phyloP scores from a whole-genome alignment of 2,797 vertebrate species.

The Anisognathus igniventris region DNA sequence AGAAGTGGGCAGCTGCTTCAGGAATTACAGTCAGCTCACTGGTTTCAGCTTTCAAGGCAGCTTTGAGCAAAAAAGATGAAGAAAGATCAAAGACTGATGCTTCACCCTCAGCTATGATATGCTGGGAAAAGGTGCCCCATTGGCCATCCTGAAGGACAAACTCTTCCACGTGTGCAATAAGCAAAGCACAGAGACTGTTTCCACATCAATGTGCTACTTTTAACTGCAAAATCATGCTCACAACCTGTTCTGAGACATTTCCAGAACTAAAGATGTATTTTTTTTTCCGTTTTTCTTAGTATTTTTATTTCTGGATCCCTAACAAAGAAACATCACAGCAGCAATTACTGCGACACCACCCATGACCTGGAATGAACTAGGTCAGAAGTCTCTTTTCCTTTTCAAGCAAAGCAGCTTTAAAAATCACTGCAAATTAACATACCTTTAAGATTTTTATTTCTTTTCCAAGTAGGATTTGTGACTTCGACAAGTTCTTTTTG shows the following conservation, averaged over 20 bases:
- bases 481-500: slow-evolving; percentile 90
- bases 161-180: background rate
- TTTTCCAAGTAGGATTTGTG: slow-evolving; percentile 90
- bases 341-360: background rate
- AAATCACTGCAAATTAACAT: slow-evolving; percentile 40
- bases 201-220: background rate
- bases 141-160: background rate
- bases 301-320: background rate
- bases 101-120: background rate
- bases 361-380: slow-evolving; percentile 22
- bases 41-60: background rate
- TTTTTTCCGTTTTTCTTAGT: background rate
- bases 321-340: background rate
- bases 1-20: background rate
- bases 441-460: slow-evolving; percentile 90
- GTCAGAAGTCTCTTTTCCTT: slow-evolving; percentile 29
- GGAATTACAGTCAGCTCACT: background rate
- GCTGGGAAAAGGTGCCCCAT: background rate
- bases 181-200: background rate
- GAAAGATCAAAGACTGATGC: background rate
- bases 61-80: background rate
- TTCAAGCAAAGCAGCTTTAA: slow-evolving; percentile 37
- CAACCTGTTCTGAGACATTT: background rate
- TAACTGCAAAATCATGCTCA: background rate
- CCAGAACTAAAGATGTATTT: background rate